A percentile compares a stretch with the other conserved stretches of the same genome.
These are phyloP conservation scores for Volucella bombylans DNA, from an alignment of 2,888 invertebrate species.

Conservation along the genomic window DNA sequence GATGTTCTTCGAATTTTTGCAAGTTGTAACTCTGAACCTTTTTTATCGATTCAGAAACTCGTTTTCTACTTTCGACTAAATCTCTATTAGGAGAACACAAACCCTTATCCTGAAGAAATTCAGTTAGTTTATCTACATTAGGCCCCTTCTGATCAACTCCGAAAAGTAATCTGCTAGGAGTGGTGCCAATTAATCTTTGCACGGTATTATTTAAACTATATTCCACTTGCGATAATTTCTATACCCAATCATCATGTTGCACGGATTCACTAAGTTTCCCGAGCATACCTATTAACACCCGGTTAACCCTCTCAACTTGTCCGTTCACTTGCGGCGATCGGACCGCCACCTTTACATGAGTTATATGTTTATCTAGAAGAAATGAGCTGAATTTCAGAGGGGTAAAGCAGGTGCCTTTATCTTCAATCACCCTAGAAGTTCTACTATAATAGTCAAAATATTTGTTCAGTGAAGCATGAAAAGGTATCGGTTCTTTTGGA, in stretches of 20 bases:
- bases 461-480: constrained; percentile 9
- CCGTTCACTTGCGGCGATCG: constrained; percentile 77
- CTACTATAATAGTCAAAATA: constrained; percentile 36
- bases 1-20: no score
- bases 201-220: constrained; percentile 32
- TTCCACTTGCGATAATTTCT: constrained; percentile 12
- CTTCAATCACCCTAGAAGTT: constrained; percentile 74
- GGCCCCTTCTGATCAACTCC: neutral
- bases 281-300: neutral
- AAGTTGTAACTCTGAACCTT: no score
- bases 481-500: constrained; percentile 23
- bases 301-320: constrained; percentile 68
- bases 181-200: constrained; percentile 6
- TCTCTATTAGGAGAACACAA: no score
- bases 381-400: constrained; percentile 55
- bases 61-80: neutral
- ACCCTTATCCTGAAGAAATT: no score
- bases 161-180: neutral
- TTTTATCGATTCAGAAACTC: no score
- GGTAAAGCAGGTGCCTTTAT: constrained; percentile 38
- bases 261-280: no score
- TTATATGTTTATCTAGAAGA: constrained; percentile 9
- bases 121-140: no score
- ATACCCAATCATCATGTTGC: neutral
- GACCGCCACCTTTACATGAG: constrained; percentile 75